phyloP scores from a whole-genome alignment of 2,113 vertebrate species.

The Ictalurus furcatus region DNA sequence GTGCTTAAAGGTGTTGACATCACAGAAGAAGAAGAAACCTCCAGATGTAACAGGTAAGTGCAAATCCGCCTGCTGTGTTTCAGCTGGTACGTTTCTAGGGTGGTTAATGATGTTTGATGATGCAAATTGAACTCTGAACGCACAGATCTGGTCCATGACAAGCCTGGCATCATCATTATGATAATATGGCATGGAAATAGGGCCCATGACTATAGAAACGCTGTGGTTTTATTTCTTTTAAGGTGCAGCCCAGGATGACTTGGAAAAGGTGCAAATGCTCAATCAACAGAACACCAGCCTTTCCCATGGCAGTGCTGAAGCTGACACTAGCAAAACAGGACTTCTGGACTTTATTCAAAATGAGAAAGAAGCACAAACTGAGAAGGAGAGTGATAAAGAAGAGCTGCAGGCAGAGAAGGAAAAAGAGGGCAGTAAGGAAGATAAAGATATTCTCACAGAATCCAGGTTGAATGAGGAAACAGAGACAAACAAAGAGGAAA shows the following conservation, averaged over 20 bases:
- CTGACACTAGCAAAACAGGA: constrained; percentile 18
- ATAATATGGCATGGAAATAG: background rate
- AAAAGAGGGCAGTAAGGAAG: constrained; percentile 28
- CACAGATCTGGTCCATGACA: background rate
- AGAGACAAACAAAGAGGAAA: constrained; percentile 36
- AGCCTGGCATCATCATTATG: background rate
- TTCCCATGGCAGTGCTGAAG: constrained; percentile 61
- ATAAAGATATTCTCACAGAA: constrained; percentile 3
- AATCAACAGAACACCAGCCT: constrained; percentile 81
- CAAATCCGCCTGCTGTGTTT: background rate
- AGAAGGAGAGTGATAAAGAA: constrained; percentile 39
- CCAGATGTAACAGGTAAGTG: constrained; percentile 77
- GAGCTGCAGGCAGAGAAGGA: constrained; percentile 45
- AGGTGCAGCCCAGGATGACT: constrained; percentile 71
- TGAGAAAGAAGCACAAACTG: constrained; percentile 35
- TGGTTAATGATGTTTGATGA: background rate
- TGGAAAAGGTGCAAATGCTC: constrained; percentile 78
- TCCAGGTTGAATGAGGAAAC: constrained; percentile 36
- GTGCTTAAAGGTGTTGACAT: constrained; percentile 67
- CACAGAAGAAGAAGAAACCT: constrained; percentile 78
- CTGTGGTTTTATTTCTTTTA: constrained; percentile 40
- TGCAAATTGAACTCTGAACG: background rate
- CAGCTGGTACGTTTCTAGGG: background rate
- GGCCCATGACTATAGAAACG: background rate
- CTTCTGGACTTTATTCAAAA: constrained; percentile 55